Conservation (phyloP, 2,113 vertebrate genomes). For the Deroptyus accipitrinus region DNA sequence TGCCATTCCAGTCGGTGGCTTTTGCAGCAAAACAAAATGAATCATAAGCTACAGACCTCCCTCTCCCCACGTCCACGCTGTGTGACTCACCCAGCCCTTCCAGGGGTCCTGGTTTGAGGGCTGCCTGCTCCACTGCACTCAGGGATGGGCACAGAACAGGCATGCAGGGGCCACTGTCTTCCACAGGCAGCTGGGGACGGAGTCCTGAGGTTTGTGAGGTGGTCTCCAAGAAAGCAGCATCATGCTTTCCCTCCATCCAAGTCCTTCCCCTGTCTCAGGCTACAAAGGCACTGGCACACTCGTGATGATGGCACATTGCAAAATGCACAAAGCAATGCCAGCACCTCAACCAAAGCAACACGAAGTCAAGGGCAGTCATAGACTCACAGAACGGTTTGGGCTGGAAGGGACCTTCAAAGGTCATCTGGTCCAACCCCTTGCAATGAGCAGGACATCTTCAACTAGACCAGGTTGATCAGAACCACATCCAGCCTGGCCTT, state of each 20-base stretch:
- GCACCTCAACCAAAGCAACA: neutral
- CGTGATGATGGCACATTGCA: accelerated
- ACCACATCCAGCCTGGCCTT: neutral
- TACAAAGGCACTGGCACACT: neutral
- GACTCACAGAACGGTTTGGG: neutral
- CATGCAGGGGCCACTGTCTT: neutral
- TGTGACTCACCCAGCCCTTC: slow-evolving; percentile 46
- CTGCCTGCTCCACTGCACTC: neutral
- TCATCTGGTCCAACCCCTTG: neutral
- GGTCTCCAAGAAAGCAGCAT: neutral
- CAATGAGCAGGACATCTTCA: neutral
- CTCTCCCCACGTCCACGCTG: neutral
- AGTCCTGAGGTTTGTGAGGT: neutral
- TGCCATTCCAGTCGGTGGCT: slow-evolving; percentile 5
- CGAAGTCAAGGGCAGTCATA: neutral
- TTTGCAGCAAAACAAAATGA: slow-evolving; percentile 61
- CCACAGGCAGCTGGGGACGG: neutral
- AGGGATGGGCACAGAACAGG: neutral
- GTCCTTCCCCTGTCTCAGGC: neutral
- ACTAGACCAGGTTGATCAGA: neutral
- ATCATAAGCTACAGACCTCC: slow-evolving; percentile 44
- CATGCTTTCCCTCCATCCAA: accelerated
- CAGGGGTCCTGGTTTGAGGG: neutral
- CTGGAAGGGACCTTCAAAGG: neutral
- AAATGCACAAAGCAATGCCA: neutral